phyloP scores from a whole-genome alignment of 2,888 invertebrate genomes.

The Cantharis rustica region DNA sequence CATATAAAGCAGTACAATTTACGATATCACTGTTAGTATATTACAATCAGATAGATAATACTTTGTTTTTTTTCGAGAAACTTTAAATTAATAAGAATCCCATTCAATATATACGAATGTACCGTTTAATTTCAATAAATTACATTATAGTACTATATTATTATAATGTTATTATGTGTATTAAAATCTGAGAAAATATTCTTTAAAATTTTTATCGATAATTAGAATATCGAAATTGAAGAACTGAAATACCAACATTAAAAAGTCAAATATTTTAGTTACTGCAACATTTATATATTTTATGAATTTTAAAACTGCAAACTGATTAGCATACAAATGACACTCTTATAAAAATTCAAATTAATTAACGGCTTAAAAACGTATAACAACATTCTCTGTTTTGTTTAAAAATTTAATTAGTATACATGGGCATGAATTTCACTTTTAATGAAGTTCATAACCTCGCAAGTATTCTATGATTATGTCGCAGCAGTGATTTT shows the following conservation, averaged over 20 bases:
- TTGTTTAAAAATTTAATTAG: not conserved
- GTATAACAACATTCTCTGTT: not conserved
- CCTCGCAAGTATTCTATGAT: not conserved
- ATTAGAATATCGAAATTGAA: too few relatives aligned
- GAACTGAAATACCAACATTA: not conserved
- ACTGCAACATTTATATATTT: not conserved
- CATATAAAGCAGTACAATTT: conserved; percentile 10
- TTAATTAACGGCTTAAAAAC: not conserved
- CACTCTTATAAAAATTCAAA: not conserved
- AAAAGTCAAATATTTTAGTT: not conserved
- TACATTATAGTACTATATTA: too few relatives aligned
- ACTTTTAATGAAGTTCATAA: not conserved
- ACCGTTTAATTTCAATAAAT: too few relatives aligned
- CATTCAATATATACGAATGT: not conserved
- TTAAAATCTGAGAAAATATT: too few relatives aligned
- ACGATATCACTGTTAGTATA: not conserved
- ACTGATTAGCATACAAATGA: not conserved
- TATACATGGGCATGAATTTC: not conserved
- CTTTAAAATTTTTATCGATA: too few relatives aligned
- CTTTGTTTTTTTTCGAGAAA: not conserved
- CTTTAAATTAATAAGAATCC: not conserved
- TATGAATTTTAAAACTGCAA: not conserved
- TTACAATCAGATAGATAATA: not conserved
- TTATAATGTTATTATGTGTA: too few relatives aligned
- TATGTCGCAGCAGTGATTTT: not conserved